Conservation (phyloP, 2,797 vertebrate species). For the Pogonophryne albipinna region DNA sequence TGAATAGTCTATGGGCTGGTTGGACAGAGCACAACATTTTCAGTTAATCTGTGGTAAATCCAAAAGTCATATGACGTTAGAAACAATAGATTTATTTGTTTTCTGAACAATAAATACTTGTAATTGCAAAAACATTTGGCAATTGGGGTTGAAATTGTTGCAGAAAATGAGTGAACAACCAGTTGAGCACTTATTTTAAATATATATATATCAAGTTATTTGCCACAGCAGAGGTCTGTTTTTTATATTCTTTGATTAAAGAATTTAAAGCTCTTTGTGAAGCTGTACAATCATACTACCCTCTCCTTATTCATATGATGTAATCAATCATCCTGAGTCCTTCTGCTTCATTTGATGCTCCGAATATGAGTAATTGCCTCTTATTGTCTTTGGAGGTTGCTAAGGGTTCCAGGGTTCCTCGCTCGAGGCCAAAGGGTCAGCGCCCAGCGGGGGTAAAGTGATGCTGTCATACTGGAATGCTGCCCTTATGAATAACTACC, state of each 20-base stretch:
- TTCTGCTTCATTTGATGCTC: conserved; percentile 70
- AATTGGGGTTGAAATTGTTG: background rate
- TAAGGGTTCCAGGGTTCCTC: conserved; percentile 64
- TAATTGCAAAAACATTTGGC: conserved; percentile 6
- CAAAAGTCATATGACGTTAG: background rate
- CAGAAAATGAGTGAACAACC: background rate
- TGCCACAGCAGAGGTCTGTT: conserved; percentile 24
- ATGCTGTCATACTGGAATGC: conserved; percentile 66
- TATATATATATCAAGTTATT: background rate
- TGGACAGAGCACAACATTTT: background rate
- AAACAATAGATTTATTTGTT: background rate
- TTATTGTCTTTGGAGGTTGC: conserved; percentile 78
- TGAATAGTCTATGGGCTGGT: background rate
- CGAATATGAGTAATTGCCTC: conserved; percentile 77
- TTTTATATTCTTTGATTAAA: conserved; percentile 33
- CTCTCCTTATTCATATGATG: conserved; percentile 56
- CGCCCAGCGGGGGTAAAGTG: conserved; percentile 65
- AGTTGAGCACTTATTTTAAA: background rate
- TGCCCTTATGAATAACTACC: conserved; percentile 61
- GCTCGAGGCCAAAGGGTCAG: conserved; percentile 71
- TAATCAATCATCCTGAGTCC: conserved; percentile 67
- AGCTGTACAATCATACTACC: conserved; percentile 37
- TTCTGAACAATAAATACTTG: background rate
- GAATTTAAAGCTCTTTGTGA: conserved; percentile 21
- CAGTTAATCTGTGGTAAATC: background rate